Evolutionary conservation across 1,140 invertebrate genomes (phyloP).

Genomic region (Calephelis nemesis): DNA sequence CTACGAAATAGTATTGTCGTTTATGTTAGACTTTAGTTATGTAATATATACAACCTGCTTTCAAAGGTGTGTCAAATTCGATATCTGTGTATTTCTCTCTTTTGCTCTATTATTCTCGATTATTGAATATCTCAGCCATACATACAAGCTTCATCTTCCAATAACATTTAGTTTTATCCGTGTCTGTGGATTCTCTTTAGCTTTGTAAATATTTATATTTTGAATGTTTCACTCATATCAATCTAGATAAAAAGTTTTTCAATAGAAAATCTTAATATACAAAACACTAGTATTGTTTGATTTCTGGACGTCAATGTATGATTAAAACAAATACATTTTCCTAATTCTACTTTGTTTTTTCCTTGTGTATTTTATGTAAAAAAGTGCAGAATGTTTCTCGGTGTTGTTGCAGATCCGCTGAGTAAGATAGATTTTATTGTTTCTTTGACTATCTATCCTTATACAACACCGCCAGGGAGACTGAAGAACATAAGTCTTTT

Average conservation of each 20-base stretch:
- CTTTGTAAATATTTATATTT: constrained; percentile 72
- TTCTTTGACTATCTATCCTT: too few species aligned
- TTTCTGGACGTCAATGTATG: constrained; percentile 68
- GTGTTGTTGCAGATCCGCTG: too few species aligned
- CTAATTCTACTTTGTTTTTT: constrained; percentile 34
- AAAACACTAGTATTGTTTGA: constrained; percentile 56
- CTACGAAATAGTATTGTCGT: too few species aligned
- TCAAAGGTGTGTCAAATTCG: too few species aligned
- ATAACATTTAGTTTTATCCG: constrained; percentile 23
- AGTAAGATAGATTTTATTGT: too few species aligned
- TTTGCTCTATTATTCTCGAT: too few species aligned
- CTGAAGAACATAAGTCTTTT: too few species aligned
- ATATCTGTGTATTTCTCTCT: too few species aligned
- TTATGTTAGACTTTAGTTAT: too few species aligned
- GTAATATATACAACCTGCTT: too few species aligned
- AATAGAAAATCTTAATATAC: constrained; percentile 65
- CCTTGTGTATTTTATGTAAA: not conserved
- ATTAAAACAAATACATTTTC: constrained; percentile 73
- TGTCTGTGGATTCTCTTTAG: constrained; percentile 13
- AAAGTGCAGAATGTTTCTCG: not conserved
- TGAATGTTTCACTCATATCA: constrained; percentile 74
- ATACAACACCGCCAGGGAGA: too few species aligned
- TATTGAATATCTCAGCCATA: too few species aligned
- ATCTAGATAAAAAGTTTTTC: constrained; percentile 61
- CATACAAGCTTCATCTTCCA: not conserved